Conservation (phyloP, 1,140 invertebrate species). For the Vanessa tameamea region DNA sequence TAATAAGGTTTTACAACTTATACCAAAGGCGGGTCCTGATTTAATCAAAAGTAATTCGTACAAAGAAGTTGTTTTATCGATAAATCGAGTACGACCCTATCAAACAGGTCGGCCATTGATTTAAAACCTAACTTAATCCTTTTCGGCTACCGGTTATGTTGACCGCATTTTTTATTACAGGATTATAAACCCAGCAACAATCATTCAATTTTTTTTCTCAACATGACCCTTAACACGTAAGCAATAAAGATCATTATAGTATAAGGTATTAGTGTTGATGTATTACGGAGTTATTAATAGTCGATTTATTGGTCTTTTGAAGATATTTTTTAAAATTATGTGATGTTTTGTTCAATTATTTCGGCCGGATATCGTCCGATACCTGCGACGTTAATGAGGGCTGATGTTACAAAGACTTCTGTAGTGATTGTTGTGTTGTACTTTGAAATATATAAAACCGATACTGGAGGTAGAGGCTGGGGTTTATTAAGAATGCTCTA, state of each 20-base stretch:
- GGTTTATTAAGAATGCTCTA: no score
- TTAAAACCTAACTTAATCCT: slow-evolving; percentile 70
- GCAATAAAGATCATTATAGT: slow-evolving; percentile 32
- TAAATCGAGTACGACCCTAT: slow-evolving; percentile 42
- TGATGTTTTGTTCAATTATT: slow-evolving; percentile 36
- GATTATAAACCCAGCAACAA: slow-evolving; percentile 45
- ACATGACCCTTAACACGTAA: slow-evolving; percentile 20
- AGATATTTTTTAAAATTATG: slow-evolving; percentile 50
- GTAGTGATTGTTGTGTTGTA: neutral
- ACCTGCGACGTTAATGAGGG: slow-evolving; percentile 47
- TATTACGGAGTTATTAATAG: slow-evolving; percentile 62
- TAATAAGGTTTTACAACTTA: no score
- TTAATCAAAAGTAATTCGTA: neutral
- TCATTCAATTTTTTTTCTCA: slow-evolving; percentile 3
- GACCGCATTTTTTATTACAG: slow-evolving; percentile 60
- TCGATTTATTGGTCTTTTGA: slow-evolving; percentile 65
- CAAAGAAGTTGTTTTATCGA: neutral
- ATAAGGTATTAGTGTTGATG: neutral
- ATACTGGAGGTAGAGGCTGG: no score
- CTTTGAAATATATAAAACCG: no score
- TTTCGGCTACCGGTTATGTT: slow-evolving; percentile 69
- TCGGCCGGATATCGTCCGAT: slow-evolving; percentile 50
- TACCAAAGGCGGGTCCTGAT: neutral
- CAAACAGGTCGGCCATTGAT: slow-evolving; percentile 47
- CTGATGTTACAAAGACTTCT: slow-evolving; percentile 11